Conservation (phyloP, 92 coral and sea anemone genomes). For the Blastomussa wellsi region DNA sequence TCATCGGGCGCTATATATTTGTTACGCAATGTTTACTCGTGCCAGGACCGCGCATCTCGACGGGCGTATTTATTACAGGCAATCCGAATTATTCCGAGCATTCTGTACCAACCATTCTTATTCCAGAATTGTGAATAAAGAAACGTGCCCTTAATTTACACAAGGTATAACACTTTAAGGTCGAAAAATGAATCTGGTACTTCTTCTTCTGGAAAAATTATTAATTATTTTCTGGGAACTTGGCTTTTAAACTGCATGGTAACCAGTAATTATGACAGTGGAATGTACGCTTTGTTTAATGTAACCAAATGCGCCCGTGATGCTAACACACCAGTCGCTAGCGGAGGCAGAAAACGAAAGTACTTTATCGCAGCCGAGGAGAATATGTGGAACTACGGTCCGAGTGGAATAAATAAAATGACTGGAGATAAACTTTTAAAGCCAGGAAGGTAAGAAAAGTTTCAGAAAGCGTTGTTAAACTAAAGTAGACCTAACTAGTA, state of each 20-base stretch:
- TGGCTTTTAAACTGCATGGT: slow-evolving; percentile 91
- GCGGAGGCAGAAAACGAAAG: slow-evolving; percentile 56
- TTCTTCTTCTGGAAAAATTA: no score
- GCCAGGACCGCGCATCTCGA: no score
- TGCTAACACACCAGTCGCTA: slow-evolving; percentile 2
- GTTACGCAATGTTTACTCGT: no score
- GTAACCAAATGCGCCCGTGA: slow-evolving; percentile 56
- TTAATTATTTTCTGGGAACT: slow-evolving; percentile 90
- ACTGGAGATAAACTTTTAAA: slow-evolving; percentile 44
- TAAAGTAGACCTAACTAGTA: no score
- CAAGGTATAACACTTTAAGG: no score
- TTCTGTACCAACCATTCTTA: no score
- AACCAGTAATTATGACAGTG: slow-evolving; percentile 72
- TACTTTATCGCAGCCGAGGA: slow-evolving; percentile 79
- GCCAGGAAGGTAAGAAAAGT: slow-evolving; percentile 40
- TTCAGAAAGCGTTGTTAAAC: not conserved
- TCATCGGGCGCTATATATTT: no score
- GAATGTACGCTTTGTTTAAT: slow-evolving; percentile 72
- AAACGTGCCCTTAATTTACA: no score
- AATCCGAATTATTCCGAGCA: no score
- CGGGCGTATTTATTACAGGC: no score
- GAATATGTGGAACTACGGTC: slow-evolving; percentile 71
- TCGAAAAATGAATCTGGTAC: no score
- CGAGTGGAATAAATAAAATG: slow-evolving; percentile 61
- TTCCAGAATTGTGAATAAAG: no score